A percentile compares a stretch with the other conserved stretches of the same genome.
Evolutionary conservation across 1,140 invertebrate genomes (phyloP).

Genomic region (Drosophila bipectinata): DNA sequence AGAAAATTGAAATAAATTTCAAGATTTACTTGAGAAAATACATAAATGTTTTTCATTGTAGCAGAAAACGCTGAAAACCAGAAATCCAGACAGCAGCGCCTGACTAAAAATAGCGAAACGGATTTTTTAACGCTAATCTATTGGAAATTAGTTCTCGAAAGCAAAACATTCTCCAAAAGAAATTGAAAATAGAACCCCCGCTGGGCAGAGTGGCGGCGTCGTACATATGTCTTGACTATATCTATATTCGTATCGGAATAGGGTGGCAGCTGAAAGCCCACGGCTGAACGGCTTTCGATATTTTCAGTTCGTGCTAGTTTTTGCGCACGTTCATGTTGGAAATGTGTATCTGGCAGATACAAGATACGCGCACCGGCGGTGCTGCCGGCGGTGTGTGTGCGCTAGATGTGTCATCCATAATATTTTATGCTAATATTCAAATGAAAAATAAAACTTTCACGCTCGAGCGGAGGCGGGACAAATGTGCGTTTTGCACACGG

Average conservation of each 20-base stretch:
- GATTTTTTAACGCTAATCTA: conserved; percentile 75
- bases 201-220: conserved; percentile 13
- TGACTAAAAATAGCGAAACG: conserved; percentile 63
- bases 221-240: conserved; percentile 23
- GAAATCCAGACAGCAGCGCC: conserved; percentile 60
- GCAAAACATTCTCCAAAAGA: conserved; percentile 70
- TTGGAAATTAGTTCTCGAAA: conserved; percentile 77
- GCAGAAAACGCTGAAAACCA: conserved; percentile 36
- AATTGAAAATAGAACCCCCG: conserved; percentile 70
- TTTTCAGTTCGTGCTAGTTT: conserved; percentile 51
- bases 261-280: conserved; percentile 63
- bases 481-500: conserved; percentile 83
- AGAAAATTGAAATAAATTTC: conserved; percentile 78
- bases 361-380: conserved; percentile 42
- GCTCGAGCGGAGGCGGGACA: conserved; percentile 78
- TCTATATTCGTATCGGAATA: conserved; percentile 30
- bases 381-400: conserved; percentile 31
- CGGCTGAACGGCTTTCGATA: conserved; percentile 66
- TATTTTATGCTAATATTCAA: conserved; percentile 82
- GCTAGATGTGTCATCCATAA: conserved; percentile 80
- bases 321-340: conserved; percentile 31
- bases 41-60: conserved; percentile 68
- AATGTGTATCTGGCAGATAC: conserved; percentile 45
- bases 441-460: conserved; percentile 76
- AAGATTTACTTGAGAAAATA: conserved; percentile 71